These are phyloP conservation scores for Drosophila neutralis DNA, from an alignment of 2,888 invertebrate genomes.

Conservation along the genomic window DNA sequence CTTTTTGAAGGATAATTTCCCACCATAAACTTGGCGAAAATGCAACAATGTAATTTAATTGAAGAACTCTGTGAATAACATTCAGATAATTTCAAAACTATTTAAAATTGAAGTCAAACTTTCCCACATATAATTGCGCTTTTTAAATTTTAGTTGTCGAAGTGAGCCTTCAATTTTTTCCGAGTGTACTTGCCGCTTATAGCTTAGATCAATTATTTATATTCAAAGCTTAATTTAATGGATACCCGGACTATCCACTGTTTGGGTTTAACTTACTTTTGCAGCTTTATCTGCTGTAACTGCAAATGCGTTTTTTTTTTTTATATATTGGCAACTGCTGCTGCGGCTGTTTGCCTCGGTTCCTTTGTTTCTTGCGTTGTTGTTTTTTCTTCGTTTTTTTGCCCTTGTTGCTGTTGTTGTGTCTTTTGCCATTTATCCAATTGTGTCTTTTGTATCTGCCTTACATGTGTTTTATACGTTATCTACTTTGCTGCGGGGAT, in stretches of 20 bases:
- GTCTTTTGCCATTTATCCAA: constrained; percentile 41
- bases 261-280: constrained; percentile 20
- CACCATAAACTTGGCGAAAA: neutral
- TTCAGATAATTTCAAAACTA: neutral
- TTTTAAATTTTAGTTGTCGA: neutral
- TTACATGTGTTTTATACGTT: constrained; percentile 56
- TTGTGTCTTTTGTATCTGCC: constrained; percentile 50
- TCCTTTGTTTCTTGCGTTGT: constrained; percentile 16
- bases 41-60: neutral
- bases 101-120: neutral
- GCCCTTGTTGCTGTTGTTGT: neutral
- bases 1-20: neutral
- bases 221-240: constrained; percentile 17
- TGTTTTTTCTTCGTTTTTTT: neutral
- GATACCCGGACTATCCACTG: constrained; percentile 23
- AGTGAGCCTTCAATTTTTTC: neutral
- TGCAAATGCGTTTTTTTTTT: constrained; percentile 8
- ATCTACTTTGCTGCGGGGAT: constrained; percentile 52
- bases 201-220: constrained; percentile 26
- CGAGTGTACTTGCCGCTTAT: neutral
- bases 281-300: constrained; percentile 8
- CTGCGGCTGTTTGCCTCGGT: constrained; percentile 13
- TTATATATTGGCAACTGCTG: constrained; percentile 3
- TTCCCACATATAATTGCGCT: neutral
- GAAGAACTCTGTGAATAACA: neutral